phyloP scores from a whole-genome alignment of 2,888 invertebrate genomes.

The Gastrophysa polygoni region DNA sequence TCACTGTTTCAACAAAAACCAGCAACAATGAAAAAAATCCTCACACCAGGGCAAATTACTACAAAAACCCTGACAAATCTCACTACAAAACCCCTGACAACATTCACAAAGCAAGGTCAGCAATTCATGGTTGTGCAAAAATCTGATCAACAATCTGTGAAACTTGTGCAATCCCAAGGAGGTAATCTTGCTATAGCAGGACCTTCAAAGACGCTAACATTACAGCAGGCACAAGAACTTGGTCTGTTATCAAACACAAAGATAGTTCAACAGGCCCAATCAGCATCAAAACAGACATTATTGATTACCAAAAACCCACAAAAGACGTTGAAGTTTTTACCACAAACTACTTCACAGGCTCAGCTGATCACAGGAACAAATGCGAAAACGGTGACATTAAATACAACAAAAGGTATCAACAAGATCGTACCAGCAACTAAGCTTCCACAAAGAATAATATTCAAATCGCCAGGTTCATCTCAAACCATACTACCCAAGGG shows the following conservation, averaged over 20 bases:
- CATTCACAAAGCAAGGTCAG: slow-evolving; percentile 43
- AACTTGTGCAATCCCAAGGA: slow-evolving; percentile 42
- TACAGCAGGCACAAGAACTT: slow-evolving; percentile 70
- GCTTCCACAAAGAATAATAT: slow-evolving; percentile 62
- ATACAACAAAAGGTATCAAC: slow-evolving; percentile 68
- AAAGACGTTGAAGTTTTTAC: slow-evolving; percentile 55
- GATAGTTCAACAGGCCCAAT: slow-evolving; percentile 53
- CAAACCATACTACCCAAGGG: slow-evolving; percentile 57
- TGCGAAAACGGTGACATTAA: slow-evolving; percentile 56
- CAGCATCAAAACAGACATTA: slow-evolving; percentile 58
- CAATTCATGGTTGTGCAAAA: slow-evolving; percentile 52
- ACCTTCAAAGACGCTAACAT: slow-evolving; percentile 67
- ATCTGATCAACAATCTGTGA: slow-evolving; percentile 42
- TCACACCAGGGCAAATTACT: slow-evolving; percentile 39
- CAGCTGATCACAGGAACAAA: slow-evolving; percentile 46
- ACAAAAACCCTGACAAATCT: slow-evolving; percentile 45
- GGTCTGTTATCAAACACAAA: slow-evolving; percentile 63
- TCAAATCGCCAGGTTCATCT: slow-evolving; percentile 54
- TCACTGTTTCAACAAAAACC: slow-evolving; percentile 49
- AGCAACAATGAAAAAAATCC: slow-evolving; percentile 55
- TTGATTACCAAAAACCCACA: slow-evolving; percentile 50
- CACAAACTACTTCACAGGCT: slow-evolving; percentile 42
- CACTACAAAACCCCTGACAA: slow-evolving; percentile 41
- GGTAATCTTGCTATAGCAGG: slow-evolving; percentile 48
- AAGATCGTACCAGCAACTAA: slow-evolving; percentile 72